A percentile compares a stretch with the other conserved stretches of the same genome.
Evolutionary conservation across 2,113 vertebrate genomes (phyloP).

Genomic region (Oophaga pumilio): DNA sequence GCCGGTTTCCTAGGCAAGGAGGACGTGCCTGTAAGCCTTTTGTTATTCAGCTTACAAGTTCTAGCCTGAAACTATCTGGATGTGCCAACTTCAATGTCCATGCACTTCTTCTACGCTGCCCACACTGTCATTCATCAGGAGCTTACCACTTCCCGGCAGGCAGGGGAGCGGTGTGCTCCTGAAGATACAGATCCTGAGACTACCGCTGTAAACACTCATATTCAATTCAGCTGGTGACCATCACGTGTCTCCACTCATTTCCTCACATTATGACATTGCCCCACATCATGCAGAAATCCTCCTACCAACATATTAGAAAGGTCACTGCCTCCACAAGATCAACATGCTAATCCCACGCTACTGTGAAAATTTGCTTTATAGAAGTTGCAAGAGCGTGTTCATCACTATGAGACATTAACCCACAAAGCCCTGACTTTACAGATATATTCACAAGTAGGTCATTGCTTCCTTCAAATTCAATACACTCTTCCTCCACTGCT

Average conservation of each 20-base stretch:
- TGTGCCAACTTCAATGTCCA: too few relatives aligned
- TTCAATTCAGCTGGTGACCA: neutral
- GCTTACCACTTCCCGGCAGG: too few relatives aligned
- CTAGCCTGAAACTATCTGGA: too few relatives aligned
- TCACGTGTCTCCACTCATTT: neutral
- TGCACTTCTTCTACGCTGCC: too few relatives aligned
- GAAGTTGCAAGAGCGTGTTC: neutral
- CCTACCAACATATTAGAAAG: neutral
- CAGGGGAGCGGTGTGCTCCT: too few relatives aligned
- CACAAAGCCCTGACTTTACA: neutral
- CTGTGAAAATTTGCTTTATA: neutral
- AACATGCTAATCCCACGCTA: neutral
- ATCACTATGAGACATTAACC: neutral
- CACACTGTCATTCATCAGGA: too few relatives aligned
- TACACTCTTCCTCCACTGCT: neutral
- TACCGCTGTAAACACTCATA: neutral
- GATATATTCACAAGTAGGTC: neutral
- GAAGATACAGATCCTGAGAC: too few relatives aligned
- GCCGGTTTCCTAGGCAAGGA: too few relatives aligned
- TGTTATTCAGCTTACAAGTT: too few relatives aligned
- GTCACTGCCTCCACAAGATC: neutral
- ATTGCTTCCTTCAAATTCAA: neutral
- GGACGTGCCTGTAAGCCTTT: too few relatives aligned
- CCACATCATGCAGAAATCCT: neutral
- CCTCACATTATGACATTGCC: neutral